Evolutionary conservation across 2,888 invertebrate genomes (phyloP).

Genomic region (Drosophila putrida): DNA sequence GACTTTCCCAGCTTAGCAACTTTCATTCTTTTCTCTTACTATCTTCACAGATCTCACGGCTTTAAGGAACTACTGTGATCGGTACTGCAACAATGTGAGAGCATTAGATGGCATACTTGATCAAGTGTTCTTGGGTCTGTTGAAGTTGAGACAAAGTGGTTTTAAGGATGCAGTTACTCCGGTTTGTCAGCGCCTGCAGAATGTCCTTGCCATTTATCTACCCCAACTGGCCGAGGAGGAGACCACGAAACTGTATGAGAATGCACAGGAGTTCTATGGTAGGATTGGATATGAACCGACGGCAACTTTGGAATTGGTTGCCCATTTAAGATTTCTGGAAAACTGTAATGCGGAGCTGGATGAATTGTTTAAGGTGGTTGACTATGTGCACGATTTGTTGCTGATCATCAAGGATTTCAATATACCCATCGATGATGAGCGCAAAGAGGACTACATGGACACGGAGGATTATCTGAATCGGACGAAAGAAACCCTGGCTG

Average conservation of each 20-base stretch:
- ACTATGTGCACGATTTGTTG: constrained; percentile 93
- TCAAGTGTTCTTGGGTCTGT: constrained; percentile 90
- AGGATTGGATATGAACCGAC: constrained; percentile 89
- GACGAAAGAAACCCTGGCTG: constrained; percentile 88
- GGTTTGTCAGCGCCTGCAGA: constrained; percentile 89
- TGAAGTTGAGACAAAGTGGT: constrained; percentile 89
- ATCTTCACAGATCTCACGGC: constrained; percentile 86
- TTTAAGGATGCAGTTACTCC: constrained; percentile 91
- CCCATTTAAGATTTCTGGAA: constrained; percentile 86
- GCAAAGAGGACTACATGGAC: constrained; percentile 86
- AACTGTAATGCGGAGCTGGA: constrained; percentile 89
- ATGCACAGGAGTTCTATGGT: constrained; percentile 87
- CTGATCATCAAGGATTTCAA: constrained; percentile 93
- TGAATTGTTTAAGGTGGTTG: constrained; percentile 90
- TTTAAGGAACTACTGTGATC: constrained; percentile 89
- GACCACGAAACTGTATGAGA: constrained; percentile 85
- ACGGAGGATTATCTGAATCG: constrained; percentile 83
- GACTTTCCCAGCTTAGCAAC: not conserved
- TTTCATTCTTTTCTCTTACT: not conserved
- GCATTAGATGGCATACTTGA: constrained; percentile 89
- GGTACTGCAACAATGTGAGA: constrained; percentile 90
- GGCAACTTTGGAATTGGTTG: constrained; percentile 90
- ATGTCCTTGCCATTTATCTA: constrained; percentile 88
- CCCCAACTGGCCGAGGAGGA: constrained; percentile 90
- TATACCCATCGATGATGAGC: constrained; percentile 90